phyloP scores from a whole-genome alignment of 2,797 vertebrate species.

The Adelosebastes latens region DNA sequence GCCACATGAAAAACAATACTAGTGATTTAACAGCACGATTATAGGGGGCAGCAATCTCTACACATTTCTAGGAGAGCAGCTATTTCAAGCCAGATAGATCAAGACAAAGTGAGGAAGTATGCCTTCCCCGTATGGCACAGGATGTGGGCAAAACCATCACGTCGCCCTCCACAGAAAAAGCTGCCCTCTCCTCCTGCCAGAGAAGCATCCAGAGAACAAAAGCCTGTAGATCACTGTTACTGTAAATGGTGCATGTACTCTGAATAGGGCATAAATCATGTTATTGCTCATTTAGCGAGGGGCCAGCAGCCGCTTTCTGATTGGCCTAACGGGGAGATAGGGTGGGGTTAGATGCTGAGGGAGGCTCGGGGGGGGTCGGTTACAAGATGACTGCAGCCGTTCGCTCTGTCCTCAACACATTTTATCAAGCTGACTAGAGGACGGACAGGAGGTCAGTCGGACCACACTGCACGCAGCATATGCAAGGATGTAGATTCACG shows the following conservation, averaged over 20 bases:
- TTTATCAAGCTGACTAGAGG: conserved; percentile 3
- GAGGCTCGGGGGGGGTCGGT: conserved; percentile 28
- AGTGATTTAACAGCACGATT: neutral
- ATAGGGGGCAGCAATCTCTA: neutral
- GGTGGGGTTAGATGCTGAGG: conserved; percentile 58
- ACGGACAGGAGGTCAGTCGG: neutral
- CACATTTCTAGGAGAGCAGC: neutral
- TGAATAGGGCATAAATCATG: conserved; percentile 66
- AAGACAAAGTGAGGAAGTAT: conserved; percentile 1
- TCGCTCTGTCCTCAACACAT: conserved; percentile 14
- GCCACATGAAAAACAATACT: conserved; percentile 14
- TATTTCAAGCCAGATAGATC: neutral
- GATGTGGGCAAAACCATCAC: conserved; percentile 15
- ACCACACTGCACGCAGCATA: neutral
- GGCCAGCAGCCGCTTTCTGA: conserved; percentile 19
- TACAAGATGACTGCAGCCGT: conserved; percentile 46
- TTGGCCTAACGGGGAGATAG: conserved; percentile 55
- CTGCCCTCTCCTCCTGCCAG: conserved; percentile 28
- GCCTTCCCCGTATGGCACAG: conserved; percentile 2
- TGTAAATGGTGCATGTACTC: conserved; percentile 61
- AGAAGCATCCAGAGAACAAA: conserved; percentile 63
- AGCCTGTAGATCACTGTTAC: conserved; percentile 56
- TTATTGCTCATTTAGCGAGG: conserved; percentile 58
- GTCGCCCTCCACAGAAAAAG: conserved; percentile 11
- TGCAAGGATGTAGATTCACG: neutral